Percentiles rank a stretch among this genome's conserved stretches.
These are phyloP conservation scores for Podarcis cretensis DNA, from an alignment of 2,113 vertebrate species.

Conservation along the genomic window DNA sequence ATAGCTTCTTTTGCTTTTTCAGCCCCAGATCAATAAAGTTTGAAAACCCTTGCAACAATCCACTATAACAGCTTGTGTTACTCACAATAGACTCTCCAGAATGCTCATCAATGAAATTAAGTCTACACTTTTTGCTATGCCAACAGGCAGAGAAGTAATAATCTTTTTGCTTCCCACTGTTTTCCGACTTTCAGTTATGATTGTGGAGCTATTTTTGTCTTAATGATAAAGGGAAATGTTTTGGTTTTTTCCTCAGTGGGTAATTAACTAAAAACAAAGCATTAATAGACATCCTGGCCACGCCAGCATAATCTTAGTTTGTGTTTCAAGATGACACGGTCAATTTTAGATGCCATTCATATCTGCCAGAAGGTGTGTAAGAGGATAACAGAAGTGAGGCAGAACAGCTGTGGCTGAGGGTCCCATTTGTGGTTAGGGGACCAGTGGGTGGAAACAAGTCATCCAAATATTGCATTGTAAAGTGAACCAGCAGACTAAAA, in stretches of 20 bases:
- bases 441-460: neutral
- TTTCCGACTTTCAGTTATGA: conserved; percentile 30
- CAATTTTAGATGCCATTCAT: neutral
- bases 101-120: conserved; percentile 37
- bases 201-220: neutral
- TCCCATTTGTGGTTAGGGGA: neutral
- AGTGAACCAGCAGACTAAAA: neutral
- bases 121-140: neutral
- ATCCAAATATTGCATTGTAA: neutral
- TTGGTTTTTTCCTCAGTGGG: conserved; percentile 24
- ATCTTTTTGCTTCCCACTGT: neutral
- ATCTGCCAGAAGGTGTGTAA: neutral
- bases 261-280: conserved; percentile 31
- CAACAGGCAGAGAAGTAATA: conserved; percentile 19
- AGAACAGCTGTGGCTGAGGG: neutral
- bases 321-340: conserved; percentile 6
- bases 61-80: neutral
- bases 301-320: conserved; percentile 39
- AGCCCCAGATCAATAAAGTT: neutral
- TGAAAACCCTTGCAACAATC: neutral
- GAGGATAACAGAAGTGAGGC: neutral
- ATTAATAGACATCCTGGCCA: neutral
- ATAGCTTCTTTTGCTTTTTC: neutral
- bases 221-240: conserved; percentile 36
- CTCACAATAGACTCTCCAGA: conserved; percentile 32